Percentiles rank a stretch among this genome's conserved stretches.
phyloP scores from a whole-genome alignment of 1,140 invertebrate genomes.

The Bathynomus jamesi region DNA sequence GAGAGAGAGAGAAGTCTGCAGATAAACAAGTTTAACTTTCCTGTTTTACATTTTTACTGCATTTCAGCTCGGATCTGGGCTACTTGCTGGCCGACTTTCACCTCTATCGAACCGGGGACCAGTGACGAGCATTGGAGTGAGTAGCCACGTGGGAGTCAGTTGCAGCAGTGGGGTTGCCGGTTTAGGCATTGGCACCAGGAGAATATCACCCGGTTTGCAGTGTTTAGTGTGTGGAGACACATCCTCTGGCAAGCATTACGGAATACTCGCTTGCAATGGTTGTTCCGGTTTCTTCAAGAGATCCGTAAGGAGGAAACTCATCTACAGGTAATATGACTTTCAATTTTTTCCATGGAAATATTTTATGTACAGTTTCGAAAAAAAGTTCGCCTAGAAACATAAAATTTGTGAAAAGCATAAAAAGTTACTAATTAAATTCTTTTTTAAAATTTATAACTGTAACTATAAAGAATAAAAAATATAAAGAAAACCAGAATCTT shows the following conservation, averaged over 20 bases:
- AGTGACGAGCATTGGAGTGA: background rate
- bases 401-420: no score
- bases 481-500: no score
- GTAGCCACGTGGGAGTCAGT: background rate
- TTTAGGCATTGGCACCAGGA: constrained; percentile 5
- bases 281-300: constrained; percentile 98
- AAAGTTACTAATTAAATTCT: no score
- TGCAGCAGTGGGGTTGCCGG: constrained; percentile 1
- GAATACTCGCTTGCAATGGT: constrained; percentile 97
- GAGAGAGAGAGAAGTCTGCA: no score
- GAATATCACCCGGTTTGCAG: constrained; percentile 30
- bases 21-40: no score
- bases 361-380: no score
- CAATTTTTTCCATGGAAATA: no score
- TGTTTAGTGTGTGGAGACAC: constrained; percentile 96
- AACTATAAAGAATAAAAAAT: no score
- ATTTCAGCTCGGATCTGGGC: background rate
- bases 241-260: constrained; percentile 95
- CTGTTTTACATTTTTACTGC: no score
- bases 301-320: constrained; percentile 89
- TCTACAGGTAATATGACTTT: constrained; percentile 70
- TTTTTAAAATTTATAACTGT: no score
- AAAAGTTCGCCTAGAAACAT: no score
- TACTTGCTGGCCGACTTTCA: background rate
- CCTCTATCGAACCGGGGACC: background rate